Base-by-base conservation (phyloP, 1,140 invertebrate species). In the Nephila pilipes region DNA sequence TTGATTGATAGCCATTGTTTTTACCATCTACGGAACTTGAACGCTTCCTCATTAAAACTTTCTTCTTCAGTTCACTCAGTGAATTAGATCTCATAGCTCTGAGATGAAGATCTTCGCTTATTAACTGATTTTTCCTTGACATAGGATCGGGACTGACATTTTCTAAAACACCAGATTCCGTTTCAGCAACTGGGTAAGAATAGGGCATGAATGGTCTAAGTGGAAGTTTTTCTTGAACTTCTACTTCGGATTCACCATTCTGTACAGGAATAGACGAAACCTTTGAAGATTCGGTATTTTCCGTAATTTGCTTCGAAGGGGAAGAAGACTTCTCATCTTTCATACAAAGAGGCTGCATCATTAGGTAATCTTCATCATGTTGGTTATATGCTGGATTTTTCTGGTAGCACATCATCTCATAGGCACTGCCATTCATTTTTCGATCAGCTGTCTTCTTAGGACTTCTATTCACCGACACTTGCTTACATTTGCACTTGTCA, bases 11-110 rank as follows among this genome's bases (percentile, higher is more conserved):
- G 2, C 91, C 85, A 69, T 93, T 93, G 38, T 88, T 89, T 57
- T 93, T 93, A 18, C 92, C 92, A 55, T 93, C 92, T 1, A 93
- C 92, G 6, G 92, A 93, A 65, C 92, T 88, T 5, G 92, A 93
- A 80, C 92, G 63, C 32, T 93, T 93, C n/a, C 92, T 88, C 87
- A 93, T 88, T 3, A 93, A 36, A 20, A 93, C 92, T n/a, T 88
- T 93, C 29, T 93, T 93, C 57, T 93, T 93, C 20, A 93, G 85
- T 25, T 93, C 92, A 38, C 92, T 93, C 22, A 93, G 22, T 22
- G 92, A 93, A 57, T 93, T 93, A 1, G 92, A 93, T 81, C 92
- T n/a, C 87, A 89, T 89, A 12, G 92, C 69, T 83, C 92, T 58
- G 10, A 93, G 6, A 22, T 92, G 81, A 1, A 93, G 32, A 22